A percentile compares a stretch with the other conserved stretches of the same genome.
These are phyloP conservation scores for Corythornis leucogaster DNA, from an alignment of 2,797 vertebrate species.

Conservation along the genomic window DNA sequence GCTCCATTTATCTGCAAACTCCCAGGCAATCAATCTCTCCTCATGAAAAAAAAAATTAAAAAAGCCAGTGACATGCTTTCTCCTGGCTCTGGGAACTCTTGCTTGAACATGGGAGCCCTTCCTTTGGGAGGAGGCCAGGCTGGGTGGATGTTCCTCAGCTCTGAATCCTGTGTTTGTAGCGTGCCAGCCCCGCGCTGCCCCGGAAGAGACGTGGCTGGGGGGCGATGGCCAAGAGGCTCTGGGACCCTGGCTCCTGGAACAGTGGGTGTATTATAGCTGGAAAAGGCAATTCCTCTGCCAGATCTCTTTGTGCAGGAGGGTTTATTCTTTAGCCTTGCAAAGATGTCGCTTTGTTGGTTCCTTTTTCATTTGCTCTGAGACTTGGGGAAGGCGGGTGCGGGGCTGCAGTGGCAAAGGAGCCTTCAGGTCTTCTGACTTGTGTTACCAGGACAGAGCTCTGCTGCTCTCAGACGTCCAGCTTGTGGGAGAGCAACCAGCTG, in stretches of 20 bases:
- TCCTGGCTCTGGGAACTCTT: slow-evolving; percentile 29
- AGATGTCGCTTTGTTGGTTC: slow-evolving; percentile 17
- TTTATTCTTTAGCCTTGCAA: slow-evolving; percentile 41
- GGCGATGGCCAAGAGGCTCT: background rate
- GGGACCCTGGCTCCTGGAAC: slow-evolving; percentile 38
- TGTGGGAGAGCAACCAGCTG: background rate
- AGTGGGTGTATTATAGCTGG: slow-evolving; percentile 45
- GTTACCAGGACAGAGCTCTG: slow-evolving; percentile 9
- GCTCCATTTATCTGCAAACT: background rate
- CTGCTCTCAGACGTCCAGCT: background rate
- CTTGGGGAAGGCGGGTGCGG: background rate
- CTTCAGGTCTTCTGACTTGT: background rate
- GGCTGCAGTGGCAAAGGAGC: background rate
- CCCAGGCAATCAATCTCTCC: background rate
- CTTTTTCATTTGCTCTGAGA: slow-evolving; percentile 25
- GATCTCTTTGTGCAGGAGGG: slow-evolving; percentile 39
- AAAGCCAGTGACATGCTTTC: background rate
- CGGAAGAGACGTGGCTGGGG: slow-evolving; percentile 38
- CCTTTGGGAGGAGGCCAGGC: background rate
- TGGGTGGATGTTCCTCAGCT: slow-evolving; percentile 28
- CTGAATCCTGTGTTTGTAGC: slow-evolving; percentile 37
- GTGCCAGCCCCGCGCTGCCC: background rate
- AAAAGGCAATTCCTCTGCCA: slow-evolving; percentile 52
- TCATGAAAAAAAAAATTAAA: background rate
- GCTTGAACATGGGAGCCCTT: background rate